Evolutionary conservation across 2,888 invertebrate genomes (phyloP).

Genomic region (Conchocele bisecta): DNA sequence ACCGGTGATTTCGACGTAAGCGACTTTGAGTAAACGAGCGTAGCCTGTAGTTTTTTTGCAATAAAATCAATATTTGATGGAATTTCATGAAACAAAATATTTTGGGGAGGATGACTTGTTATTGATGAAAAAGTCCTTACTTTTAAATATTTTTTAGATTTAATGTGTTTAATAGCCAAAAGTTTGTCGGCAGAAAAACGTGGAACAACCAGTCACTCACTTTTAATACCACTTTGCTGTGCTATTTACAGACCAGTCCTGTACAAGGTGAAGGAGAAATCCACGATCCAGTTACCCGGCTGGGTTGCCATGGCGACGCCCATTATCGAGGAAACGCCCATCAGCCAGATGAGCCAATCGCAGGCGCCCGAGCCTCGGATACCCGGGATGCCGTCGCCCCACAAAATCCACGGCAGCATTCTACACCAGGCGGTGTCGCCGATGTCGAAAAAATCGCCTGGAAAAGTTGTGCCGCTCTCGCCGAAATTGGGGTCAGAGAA

Average conservation of each 20-base stretch:
- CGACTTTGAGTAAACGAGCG: too few species aligned
- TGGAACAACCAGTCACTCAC: too few species aligned
- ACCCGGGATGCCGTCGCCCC: constrained; percentile 76
- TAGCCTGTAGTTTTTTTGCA: too few species aligned
- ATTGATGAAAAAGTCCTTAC: too few species aligned
- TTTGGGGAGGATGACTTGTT: too few species aligned
- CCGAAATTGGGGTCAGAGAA: constrained; percentile 42
- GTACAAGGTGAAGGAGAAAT: constrained; percentile 74
- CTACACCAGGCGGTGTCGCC: constrained; percentile 75
- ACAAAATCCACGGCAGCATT: constrained; percentile 77
- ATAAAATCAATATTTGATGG: too few species aligned
- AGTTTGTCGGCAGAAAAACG: too few species aligned
- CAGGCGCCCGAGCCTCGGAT: constrained; percentile 73
- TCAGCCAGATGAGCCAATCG: constrained; percentile 77
- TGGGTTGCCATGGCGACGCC: constrained; percentile 64
- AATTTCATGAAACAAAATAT: too few species aligned
- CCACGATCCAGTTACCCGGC: constrained; percentile 73
- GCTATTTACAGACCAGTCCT: constrained; percentile 69
- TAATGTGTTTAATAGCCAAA: too few species aligned
- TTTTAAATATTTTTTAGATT: too few species aligned
- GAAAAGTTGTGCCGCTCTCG: constrained; percentile 34
- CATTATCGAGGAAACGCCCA: constrained; percentile 76
- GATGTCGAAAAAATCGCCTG: constrained; percentile 58
- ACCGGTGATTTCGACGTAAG: too few species aligned
- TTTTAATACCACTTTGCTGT: background rate